Base-by-base conservation (phyloP, 2,113 vertebrate genomes). In the Gymnogyps californianus region DNA sequence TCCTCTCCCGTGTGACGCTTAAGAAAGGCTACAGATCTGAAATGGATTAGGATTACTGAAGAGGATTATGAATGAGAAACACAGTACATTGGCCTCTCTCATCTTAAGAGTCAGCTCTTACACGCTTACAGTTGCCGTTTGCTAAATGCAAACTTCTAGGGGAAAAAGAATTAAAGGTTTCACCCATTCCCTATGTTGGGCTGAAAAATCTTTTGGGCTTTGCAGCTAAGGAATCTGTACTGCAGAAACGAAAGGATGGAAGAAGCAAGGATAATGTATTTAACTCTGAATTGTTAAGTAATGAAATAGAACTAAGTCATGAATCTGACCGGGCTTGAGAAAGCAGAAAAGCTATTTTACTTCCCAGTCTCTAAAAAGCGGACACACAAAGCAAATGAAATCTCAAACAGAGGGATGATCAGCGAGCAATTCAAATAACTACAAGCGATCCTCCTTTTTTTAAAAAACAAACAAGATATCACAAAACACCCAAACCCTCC, bases 31-130 rank as follows among this genome's bases (percentile, higher is more conserved):
- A 40, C 44, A 65, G 79, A 65, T 58, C 78, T 93, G 69, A 69
- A 90, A 84, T 34, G 93, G 97, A 96, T 96, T 96, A 96, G 92
- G 90, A 83, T 96, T 94, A 92, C 52, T 19, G 14, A 40, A 58
- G 69, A 57, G 87, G 92, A 94, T 96, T 92, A 97, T 13, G 46
- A 82, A 71, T 22, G 40, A 85, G 78, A 70, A 82, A 40, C 24
- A 34, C 38, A 32, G 16, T 11, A 10, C 16, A 11, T 29, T 29
- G 67, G 85, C 51, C 77, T 59, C 86, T 87, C 65, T 65, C 58
- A 16, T 90, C 22, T 49, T 78, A 31, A 40, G 16, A 82, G 40
- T n/a, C 75, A 42, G 86, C 54, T 59, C 83, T 70, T 62, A 21
- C 24, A 90, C 46, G 25, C 58, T 83, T 12, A 18, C 17, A 21